Conservation (phyloP, 2,113 vertebrate genomes). For the Rutilus rutilus region DNA sequence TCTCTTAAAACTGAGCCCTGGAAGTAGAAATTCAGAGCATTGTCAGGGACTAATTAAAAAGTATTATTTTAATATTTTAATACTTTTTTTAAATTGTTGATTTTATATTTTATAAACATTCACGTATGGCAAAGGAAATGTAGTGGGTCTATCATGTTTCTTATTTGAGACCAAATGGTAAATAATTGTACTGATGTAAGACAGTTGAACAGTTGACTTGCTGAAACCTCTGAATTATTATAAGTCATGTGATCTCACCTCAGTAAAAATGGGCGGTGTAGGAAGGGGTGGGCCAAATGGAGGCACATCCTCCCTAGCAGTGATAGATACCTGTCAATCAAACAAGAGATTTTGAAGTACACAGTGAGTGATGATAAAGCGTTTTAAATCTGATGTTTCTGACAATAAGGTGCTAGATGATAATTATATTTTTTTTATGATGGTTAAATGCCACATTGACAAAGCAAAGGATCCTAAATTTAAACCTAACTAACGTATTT, state of each 20-base stretch:
- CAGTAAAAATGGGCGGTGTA: constrained; percentile 74
- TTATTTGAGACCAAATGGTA: background rate
- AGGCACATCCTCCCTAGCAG: constrained; percentile 77
- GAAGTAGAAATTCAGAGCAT: background rate
- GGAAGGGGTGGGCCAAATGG: constrained; percentile 76
- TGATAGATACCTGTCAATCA: constrained; percentile 70
- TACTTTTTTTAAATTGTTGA: no score
- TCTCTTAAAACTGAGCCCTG: constrained; percentile 82
- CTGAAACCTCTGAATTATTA: background rate
- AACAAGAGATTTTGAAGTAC: background rate
- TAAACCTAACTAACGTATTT: background rate
- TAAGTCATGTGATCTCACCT: constrained; percentile 59
- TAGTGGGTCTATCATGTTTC: background rate
- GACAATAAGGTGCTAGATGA: background rate
- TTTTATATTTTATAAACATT: background rate
- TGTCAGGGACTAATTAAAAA: no score
- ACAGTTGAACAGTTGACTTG: background rate
- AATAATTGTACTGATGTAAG: background rate
- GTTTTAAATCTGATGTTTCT: background rate
- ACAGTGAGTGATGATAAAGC: background rate
- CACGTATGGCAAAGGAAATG: background rate
- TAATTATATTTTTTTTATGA: background rate
- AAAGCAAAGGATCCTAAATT: background rate
- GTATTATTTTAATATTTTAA: no score
- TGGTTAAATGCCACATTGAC: background rate